These are phyloP conservation scores for Aquatica leii DNA, from an alignment of 2,888 invertebrate genomes.

Conservation along the genomic window DNA sequence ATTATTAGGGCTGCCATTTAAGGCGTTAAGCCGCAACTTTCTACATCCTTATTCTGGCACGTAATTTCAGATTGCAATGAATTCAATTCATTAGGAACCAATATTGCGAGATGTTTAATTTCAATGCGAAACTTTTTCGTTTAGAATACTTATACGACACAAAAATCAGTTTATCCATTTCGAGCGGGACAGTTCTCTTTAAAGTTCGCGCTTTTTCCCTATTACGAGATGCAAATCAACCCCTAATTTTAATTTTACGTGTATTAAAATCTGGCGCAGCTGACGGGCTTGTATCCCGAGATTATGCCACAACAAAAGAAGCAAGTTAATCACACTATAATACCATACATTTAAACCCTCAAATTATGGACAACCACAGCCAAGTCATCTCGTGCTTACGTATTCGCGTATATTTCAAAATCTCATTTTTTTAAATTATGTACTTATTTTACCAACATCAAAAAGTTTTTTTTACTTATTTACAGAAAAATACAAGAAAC, in stretches of 20 bases:
- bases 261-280: slow-evolving; percentile 67
- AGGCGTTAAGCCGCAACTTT: slow-evolving; percentile 45
- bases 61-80: slow-evolving; percentile 44
- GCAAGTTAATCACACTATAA: slow-evolving; percentile 57
- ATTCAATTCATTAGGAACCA: slow-evolving; percentile 48
- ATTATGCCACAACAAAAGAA: slow-evolving; percentile 58
- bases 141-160: slow-evolving; percentile 28
- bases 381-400: slow-evolving; percentile 10
- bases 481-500: too few species aligned
- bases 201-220: slow-evolving; percentile 61
- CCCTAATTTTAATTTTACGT: slow-evolving; percentile 69
- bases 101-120: slow-evolving; percentile 47
- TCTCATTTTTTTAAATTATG: slow-evolving; percentile 13
- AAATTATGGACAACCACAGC: slow-evolving; percentile 47
- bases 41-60: slow-evolving; percentile 43
- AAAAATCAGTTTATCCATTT: slow-evolving; percentile 40
- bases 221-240: slow-evolving; percentile 68
- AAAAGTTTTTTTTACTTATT: too few species aligned
- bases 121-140: slow-evolving; percentile 37
- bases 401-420: slow-evolving; percentile 18
- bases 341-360: slow-evolving; percentile 51
- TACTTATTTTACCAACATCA: background rate
- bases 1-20: slow-evolving; percentile 44
- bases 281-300: slow-evolving; percentile 61
- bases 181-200: slow-evolving; percentile 40